Conservation (phyloP, 2,888 invertebrate genomes). For the Caenorhabditis sp. region DNA sequence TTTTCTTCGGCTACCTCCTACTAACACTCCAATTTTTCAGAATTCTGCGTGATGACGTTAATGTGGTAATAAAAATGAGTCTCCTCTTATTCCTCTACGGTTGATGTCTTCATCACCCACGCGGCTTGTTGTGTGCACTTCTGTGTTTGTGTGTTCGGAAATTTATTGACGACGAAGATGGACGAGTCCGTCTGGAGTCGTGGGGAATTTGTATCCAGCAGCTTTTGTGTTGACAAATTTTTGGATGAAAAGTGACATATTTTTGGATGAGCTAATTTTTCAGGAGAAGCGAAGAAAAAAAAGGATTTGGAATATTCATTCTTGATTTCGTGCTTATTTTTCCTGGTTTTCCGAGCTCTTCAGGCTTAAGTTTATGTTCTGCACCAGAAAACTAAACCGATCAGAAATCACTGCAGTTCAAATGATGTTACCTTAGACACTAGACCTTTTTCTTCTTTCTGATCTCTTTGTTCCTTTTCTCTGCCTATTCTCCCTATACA, state of each 20-base stretch:
- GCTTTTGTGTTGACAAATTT: not conserved
- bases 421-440: conserved; percentile 4
- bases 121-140: conserved; percentile 3
- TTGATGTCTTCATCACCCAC: not conserved
- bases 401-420: conserved; percentile 3
- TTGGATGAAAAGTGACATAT: not conserved
- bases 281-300: no score
- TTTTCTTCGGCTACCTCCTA: not conserved
- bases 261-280: no score
- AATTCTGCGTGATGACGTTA: conserved; percentile 29
- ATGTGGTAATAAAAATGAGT: conserved; percentile 28
- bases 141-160: not conserved
- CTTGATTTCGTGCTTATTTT: no score
- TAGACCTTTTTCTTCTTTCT: no score
- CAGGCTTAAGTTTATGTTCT: not conserved
- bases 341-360: no score
- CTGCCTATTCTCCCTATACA: not conserved
- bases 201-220: conserved; percentile 1
- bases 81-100: not conserved
- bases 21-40: conserved; percentile 19
- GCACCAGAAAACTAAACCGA: not conserved
- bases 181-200: conserved; percentile 8
- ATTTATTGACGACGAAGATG: not conserved
- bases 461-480: no score
- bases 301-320: no score